Conservation (phyloP, 2,888 invertebrate genomes). For the Rhingia campestris region DNA sequence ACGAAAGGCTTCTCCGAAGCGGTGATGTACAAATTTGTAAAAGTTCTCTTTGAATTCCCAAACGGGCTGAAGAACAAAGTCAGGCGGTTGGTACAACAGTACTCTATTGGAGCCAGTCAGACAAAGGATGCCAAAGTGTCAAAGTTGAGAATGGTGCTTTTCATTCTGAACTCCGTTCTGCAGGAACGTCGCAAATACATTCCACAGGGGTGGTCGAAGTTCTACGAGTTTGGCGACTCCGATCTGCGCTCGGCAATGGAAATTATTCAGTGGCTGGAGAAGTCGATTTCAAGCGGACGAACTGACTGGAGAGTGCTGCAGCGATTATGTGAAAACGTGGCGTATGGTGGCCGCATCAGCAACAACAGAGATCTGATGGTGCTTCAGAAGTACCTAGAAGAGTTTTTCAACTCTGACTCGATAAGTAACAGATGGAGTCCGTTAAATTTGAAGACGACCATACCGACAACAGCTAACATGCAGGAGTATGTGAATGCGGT, state of each 20-base stretch:
- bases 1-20: constrained; percentile 89
- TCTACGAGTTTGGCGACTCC: constrained; percentile 93
- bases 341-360: constrained; percentile 94
- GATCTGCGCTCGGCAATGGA: constrained; percentile 90
- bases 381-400: constrained; percentile 84
- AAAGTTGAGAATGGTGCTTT: constrained; percentile 89
- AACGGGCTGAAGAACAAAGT: constrained; percentile 93
- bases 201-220: constrained; percentile 95
- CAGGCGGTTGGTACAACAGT: constrained; percentile 88
- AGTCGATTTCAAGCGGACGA: constrained; percentile 77
- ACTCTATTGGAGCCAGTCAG: constrained; percentile 82
- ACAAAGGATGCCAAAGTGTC: constrained; percentile 82
- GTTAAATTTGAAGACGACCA: constrained; percentile 82
- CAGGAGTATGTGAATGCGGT: constrained; percentile 81
- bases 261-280: constrained; percentile 82
- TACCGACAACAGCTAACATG: constrained; percentile 80
- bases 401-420: constrained; percentile 85
- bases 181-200: constrained; percentile 96
- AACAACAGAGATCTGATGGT: constrained; percentile 87
- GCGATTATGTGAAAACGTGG: constrained; percentile 90
- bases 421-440: constrained; percentile 86
- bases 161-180: constrained; percentile 94
- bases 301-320: constrained; percentile 89
- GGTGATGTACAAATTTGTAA: constrained; percentile 90
- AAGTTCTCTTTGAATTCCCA: constrained; percentile 92